Base-by-base conservation (phyloP, 1,140 invertebrate species). In the Rhysida immarginata region DNA sequence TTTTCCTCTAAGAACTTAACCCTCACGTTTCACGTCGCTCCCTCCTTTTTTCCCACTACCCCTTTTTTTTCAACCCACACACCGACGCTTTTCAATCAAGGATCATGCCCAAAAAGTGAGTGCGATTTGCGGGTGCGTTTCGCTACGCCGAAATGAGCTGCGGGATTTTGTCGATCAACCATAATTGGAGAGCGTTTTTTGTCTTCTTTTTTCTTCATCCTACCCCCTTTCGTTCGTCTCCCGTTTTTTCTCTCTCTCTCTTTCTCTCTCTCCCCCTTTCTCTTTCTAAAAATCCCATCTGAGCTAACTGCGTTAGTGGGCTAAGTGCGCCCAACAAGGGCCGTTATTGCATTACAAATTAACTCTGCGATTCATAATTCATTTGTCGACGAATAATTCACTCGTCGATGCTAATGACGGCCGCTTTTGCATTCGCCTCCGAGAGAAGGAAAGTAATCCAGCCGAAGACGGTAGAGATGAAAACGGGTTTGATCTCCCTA, bases 331-430 rank as follows among this genome's bases (percentile, higher is more conserved):
- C 16, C 5, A 5, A 5, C 5, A 35, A 35, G 16, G 29, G 29
- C 29, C 29, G 11, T 46, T 46, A 46, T 46, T 46, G 44, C 44
- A 46, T 46, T 46, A 46, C 44, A 46, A 46, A 46, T 46, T 46
- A 46, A 46, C 44, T 46, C n/a, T 8, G 44, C 23, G 20, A 46
- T 46, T 46, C 44, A 46, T 46, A 46, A 46, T 46, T 46, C 44
- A 46, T 46, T 46, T 46, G 44, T 46, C 44, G 44, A 46, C 44
- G 44, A 46, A 46, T 46, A 46, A 46, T 46, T 46, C 44, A 46
- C n/a, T 46, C 44, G 44, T 13, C 44, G 5, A 35, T 35, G 29
- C 29, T 35, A 35, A 35, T 35, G 29, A 35, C 29, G 29, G 29
- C 16, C 29, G 5, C 29, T 46, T 11, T 41, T 41, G 35, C 35